Percentiles rank a stretch among this genome's conserved stretches.
Conservation (phyloP, 2,797 vertebrate genomes). For the Perodicticus potto region DNA sequence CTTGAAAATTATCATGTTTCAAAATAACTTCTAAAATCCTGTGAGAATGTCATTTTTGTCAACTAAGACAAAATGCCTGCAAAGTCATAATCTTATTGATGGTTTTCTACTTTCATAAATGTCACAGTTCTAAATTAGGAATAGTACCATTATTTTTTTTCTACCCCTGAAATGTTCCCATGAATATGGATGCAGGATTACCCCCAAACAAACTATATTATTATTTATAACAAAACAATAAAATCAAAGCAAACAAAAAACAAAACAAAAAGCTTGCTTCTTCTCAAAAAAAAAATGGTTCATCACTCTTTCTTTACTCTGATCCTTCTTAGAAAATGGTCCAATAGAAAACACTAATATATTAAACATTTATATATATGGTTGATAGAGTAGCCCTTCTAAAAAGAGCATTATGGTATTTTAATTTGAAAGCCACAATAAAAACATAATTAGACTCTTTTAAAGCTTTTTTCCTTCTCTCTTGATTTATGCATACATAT, state of each 20-base stretch:
- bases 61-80: neutral
- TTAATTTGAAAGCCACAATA: neutral
- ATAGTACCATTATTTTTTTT: neutral
- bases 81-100: neutral
- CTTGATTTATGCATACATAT: neutral
- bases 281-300: neutral
- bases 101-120: neutral
- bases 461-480: neutral
- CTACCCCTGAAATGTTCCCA: neutral
- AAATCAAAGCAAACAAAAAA: neutral
- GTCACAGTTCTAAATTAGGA: neutral
- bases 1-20: neutral
- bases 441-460: neutral
- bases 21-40: neutral
- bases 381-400: neutral
- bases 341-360: neutral
- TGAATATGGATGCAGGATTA: neutral
- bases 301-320: neutral
- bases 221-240: neutral
- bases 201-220: neutral
- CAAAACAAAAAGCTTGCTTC: neutral
- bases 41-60: neutral
- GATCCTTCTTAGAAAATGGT: neutral
- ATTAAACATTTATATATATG: neutral
- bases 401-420: neutral